Base-by-base conservation (phyloP, 2,113 vertebrate genomes). In the Bubo blakistoni region DNA sequence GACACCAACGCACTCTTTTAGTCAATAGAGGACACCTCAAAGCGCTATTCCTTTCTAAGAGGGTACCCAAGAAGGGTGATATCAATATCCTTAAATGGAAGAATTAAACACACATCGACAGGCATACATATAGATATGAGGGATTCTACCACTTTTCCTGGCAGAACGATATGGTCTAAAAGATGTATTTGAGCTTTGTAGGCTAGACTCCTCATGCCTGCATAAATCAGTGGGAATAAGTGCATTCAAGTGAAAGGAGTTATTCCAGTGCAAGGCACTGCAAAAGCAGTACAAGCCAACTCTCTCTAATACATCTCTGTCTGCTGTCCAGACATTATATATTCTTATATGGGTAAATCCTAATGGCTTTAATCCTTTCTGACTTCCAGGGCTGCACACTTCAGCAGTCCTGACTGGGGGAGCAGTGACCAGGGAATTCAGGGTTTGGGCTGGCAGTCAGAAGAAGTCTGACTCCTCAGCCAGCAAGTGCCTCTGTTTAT, bases 171-270 rank as follows among this genome's bases (percentile, higher is more conserved):
- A 22, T 1, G 20, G 54, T 71, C 80, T 54, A 17, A 67, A 72
- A 94, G 66, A 86, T 82, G 46, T 89, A 3, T 74, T 91, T 92
- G 62, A 88, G 71, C 67, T 88, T 63, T 54, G 59, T 34, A 58
- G 29, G 81, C 55, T 93, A 42, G 46, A 24, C 26, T 86, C 51
- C 66, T 90, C 47, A 32, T 24, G 32, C 29, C 42, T 66, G 42
- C 63, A 77, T 97, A 95, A 97, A 96, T 94, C 92, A 96, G 58
- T 51, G 63, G 49, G 42, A 95, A 62, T 92, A 95, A 92, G n/a
- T 44, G 72, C 86, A 87, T 62, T 88, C 81, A 95, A 91, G 62
- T 54, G 70, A 71, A 72, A 70, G 91, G 66, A 90, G 63, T 83
- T 95, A 93, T 90, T 78, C 89, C 38, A 44, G 51, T 44, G 51